Base-by-base conservation (phyloP, 2,797 vertebrate genomes). In the Leucoraja ocellata region DNA sequence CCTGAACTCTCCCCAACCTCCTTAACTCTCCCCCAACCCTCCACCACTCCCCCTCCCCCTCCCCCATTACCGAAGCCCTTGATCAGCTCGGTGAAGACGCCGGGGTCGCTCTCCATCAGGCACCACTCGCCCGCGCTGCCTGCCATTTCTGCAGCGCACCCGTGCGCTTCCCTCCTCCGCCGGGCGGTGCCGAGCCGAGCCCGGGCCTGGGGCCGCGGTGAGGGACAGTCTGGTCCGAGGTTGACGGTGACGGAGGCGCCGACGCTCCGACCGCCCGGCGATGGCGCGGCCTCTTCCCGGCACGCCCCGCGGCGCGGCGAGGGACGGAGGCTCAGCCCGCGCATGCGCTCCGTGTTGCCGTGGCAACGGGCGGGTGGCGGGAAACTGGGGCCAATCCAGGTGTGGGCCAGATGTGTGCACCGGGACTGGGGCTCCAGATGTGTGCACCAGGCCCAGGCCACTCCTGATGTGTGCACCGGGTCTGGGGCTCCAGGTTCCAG, bases 71-170 rank as follows among this genome's bases (percentile, higher is more conserved):
- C 99, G 83, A 99, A 99, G 28, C 99, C 99, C 96, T 99, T 99
- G 93, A 99, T 99, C 90, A 99, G 97, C 94, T 99, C 99, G 10
- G 98, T 99, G 95, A 99, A 99, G 93, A 99, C 98, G 0, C 98
- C 99, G 0, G 98, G 99, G 95, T 99, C 98, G 93, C 99, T 99
- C 94, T 99, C 99, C 98, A 99, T 99, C 93, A 99, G 96, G 94
- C 98, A 99, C 99, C 99, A 99, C 94, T 99, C 98, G 95, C 99
- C 98, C 28, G 99, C 99, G 93, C 98, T 99, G 65, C 96, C 98
- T 94, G 98, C 95, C 98, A 99, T 99, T 93, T 86, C 90, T 95
- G 76, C 1, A 23, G 93, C 83, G n/a, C 8, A 11, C 28, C 21
- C 54, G n/a, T 25, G 88, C 81, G 58, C 71, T 10, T 93, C 16